These are phyloP conservation scores for Nicator chloris DNA, from an alignment of 2,113 vertebrate genomes.

Conservation along the genomic window DNA sequence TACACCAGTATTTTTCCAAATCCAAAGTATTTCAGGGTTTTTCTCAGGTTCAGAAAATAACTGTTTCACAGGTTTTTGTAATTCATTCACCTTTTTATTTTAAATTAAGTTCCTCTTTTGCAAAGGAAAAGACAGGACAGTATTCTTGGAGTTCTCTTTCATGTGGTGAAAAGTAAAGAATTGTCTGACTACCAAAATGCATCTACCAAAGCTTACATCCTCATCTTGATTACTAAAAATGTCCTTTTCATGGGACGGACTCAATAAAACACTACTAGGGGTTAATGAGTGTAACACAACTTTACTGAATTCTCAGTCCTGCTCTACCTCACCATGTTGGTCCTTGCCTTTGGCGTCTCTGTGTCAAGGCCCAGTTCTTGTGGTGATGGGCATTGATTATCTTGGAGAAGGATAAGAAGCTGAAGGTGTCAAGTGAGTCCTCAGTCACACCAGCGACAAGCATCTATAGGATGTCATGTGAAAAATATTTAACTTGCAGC, in stretches of 20 bases:
- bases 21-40: neutral
- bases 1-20: neutral
- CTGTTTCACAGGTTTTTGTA: accelerated
- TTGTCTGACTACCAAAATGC: neutral
- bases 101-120: neutral
- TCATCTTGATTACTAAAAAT: neutral
- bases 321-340: neutral
- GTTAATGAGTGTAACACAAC: neutral
- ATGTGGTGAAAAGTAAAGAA: neutral
- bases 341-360: neutral
- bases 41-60: neutral
- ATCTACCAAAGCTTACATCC: neutral
- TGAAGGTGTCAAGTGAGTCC: neutral
- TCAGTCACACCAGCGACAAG: neutral
- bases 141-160: neutral
- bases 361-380: neutral
- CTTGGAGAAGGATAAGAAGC: neutral
- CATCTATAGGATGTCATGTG: neutral
- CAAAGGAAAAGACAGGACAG: neutral
- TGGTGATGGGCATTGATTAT: neutral
- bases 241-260: neutral
- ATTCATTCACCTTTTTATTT: neutral
- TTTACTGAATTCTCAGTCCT: neutral
- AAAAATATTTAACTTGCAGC: neutral
- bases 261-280: neutral